phyloP scores from a whole-genome alignment of 2,797 vertebrate species.

The Merluccius polli region DNA sequence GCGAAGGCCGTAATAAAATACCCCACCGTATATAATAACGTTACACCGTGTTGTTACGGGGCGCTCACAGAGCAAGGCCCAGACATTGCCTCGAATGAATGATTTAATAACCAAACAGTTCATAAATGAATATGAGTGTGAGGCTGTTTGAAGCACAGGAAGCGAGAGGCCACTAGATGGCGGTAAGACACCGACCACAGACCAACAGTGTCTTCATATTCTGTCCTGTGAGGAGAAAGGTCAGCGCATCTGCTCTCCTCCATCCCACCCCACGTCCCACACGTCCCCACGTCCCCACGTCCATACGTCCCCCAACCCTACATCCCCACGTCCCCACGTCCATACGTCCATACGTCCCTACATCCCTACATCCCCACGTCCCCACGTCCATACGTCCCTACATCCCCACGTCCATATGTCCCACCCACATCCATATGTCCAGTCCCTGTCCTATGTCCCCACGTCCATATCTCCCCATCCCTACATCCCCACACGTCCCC shows the following conservation, averaged over 20 bases:
- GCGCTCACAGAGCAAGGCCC: too few relatives aligned
- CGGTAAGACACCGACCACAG: slow-evolving; percentile 37
- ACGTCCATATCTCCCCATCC: slow-evolving; percentile 61
- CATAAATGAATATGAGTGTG: not conserved
- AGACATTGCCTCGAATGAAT: too few relatives aligned
- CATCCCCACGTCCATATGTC: slow-evolving; percentile 57
- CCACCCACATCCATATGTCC: too few relatives aligned
- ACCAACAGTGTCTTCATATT: slow-evolving; percentile 37
- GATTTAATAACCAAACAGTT: too few relatives aligned
- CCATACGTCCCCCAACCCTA: slow-evolving; percentile 58
- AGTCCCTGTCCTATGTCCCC: too few relatives aligned
- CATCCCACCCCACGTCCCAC: slow-evolving; percentile 40
- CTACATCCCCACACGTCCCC: too few relatives aligned
- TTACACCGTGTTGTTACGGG: too few relatives aligned
- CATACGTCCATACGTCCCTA: slow-evolving; percentile 59
- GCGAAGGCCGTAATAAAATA: too few relatives aligned
- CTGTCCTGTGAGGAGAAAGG: slow-evolving; percentile 62
- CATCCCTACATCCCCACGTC: slow-evolving; percentile 58
- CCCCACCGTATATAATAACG: too few relatives aligned
- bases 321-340: slow-evolving; percentile 9
- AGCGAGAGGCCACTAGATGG: slow-evolving; percentile 57
- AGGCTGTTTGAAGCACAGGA: not conserved
- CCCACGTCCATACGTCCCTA: slow-evolving; percentile 61
- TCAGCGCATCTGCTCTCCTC: slow-evolving; percentile 56
- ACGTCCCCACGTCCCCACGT: not conserved